phyloP scores from a whole-genome alignment of 1,140 invertebrate genomes.

The Mya arenaria region DNA sequence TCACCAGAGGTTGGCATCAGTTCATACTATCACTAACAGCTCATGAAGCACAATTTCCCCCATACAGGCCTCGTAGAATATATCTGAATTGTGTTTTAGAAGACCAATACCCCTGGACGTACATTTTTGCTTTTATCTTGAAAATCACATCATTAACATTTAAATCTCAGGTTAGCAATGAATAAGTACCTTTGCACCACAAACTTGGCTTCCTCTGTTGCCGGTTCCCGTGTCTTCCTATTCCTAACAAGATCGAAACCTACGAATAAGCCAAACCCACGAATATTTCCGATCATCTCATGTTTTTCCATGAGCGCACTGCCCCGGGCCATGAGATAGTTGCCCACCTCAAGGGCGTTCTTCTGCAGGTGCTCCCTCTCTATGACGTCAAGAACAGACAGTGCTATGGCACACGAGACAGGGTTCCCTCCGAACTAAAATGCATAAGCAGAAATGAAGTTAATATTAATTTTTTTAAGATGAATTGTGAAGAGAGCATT shows the following conservation, averaged over 20 bases:
- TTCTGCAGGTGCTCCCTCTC: constrained; percentile 92
- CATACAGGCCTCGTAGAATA: too few relatives aligned
- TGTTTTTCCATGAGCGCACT: constrained; percentile 88
- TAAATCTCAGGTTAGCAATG: too few relatives aligned
- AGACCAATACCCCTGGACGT: too few relatives aligned
- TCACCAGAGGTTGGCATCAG: too few relatives aligned
- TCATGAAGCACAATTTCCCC: too few relatives aligned
- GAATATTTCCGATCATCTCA: constrained; percentile 88
- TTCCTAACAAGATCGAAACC: constrained; percentile 96
- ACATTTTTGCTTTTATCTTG: too few relatives aligned
- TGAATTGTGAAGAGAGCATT: too few relatives aligned
- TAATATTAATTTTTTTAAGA: too few relatives aligned
- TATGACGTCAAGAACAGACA: constrained; percentile 96
- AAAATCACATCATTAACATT: too few relatives aligned
- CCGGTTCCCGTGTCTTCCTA: constrained; percentile 88
- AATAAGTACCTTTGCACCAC: constrained; percentile 86
- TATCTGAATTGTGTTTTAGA: too few relatives aligned
- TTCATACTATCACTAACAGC: too few relatives aligned
- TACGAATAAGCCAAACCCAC: constrained; percentile 95
- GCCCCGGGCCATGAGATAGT: constrained; percentile 88
- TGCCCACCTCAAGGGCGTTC: constrained; percentile 91
- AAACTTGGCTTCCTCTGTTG: constrained; percentile 90
- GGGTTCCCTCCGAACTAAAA: constrained; percentile 97
- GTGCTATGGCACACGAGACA: constrained; percentile 96
- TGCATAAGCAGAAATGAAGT: too few relatives aligned